Evolutionary conservation across 1,140 invertebrate genomes (phyloP), one percentile per base, ranked within the genome.

Genomic region (Meteorus sp.): DNA sequence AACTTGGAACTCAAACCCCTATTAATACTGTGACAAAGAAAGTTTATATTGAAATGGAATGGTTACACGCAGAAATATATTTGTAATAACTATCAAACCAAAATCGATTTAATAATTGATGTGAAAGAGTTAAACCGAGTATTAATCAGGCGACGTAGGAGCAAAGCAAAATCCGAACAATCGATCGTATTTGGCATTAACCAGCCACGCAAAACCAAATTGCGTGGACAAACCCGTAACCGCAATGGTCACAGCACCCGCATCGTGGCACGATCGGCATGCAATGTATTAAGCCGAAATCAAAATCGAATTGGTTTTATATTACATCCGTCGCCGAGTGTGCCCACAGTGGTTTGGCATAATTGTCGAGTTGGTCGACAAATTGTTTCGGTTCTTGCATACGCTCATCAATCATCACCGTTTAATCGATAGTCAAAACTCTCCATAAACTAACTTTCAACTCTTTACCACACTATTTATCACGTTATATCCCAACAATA

Each of bases 251-350:
- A 61, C 65, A 59, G 51, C 51, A 47, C 57, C 63, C 58, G 59
- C 60, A 61, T 63, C 62, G 54, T 53, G 61, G 63, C 62, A 45
- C 41, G 41, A 58, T 62, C 47, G 43, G 39, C 56, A 54, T 48
- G 41, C 51, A 55, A 62, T 62, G 52, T 62, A 59, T 62, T 68
- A 67, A 61, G 60, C 60, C 48, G 53, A 44, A 69, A 63, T 71
- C 60, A 69, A 68, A 69, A 69, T 69, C 61, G 60, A 67, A 67
- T 67, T 65, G 65, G 62, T 67, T 66, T 67, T 65, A 62, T 63
- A 59, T 59, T 58, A 62, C 60, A 51, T 61, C 43, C 33, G 44
- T 54, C 13, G 19, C n/a, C 29, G 19, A 27, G 43, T 60, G 41
- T 60, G 25, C 37, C 47, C 43, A 48, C 31, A 20, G 45, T 20